Evolutionary conservation across 2,113 vertebrate species (phyloP).

Genomic region (Craseonycteris thonglongyai): DNA sequence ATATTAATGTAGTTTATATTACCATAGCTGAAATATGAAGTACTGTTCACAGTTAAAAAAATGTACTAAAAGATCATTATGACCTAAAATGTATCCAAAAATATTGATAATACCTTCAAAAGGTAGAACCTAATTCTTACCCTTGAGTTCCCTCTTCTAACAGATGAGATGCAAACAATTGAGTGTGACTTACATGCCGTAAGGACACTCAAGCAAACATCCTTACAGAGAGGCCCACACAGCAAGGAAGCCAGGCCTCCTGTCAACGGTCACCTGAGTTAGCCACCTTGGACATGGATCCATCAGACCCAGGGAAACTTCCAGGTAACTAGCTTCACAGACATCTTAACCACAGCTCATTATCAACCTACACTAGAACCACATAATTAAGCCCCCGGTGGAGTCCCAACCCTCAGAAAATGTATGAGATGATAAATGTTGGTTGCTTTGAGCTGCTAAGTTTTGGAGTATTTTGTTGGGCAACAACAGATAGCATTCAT

Average conservation of each 20-base stretch:
- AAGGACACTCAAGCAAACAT: neutral
- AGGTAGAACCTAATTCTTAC: neutral
- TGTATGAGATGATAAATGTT: neutral
- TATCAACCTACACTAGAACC: neutral
- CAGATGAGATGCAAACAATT: neutral
- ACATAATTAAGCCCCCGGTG: neutral
- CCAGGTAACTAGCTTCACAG: neutral
- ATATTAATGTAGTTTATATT: neutral
- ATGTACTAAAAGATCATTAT: neutral
- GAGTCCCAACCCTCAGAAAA: neutral
- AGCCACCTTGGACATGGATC: neutral
- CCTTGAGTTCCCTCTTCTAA: neutral
- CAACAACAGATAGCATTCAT: neutral
- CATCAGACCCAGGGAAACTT: neutral
- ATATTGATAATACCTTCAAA: neutral
- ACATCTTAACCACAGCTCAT: neutral
- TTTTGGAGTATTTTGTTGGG: neutral
- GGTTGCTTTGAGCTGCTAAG: neutral
- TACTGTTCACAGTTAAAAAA: neutral
- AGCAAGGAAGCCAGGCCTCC: neutral
- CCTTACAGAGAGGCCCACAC: neutral
- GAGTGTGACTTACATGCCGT: neutral
- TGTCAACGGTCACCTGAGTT: neutral
- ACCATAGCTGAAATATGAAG: neutral
- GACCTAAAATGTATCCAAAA: neutral